Base-by-base conservation (phyloP, 2,797 vertebrate species). In the Zalophus californianus region DNA sequence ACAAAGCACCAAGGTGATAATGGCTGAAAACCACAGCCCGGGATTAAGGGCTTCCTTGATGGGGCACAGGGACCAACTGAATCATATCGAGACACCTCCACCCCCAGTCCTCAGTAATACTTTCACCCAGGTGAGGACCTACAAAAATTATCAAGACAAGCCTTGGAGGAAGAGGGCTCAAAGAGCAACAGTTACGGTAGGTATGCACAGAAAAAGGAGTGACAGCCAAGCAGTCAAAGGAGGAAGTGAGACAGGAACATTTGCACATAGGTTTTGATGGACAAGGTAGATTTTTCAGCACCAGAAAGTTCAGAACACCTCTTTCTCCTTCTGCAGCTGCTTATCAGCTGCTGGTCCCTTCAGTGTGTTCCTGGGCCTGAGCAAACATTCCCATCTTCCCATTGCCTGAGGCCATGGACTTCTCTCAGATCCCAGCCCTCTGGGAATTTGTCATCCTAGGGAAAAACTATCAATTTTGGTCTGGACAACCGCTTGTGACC, bases 1-100 rank as follows among this genome's bases (percentile, higher is more conserved):
- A 78, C 83, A 87, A 38, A 80, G 78, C n/a, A 66, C 62, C 23
- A 44, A 41, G 50, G 62, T 50, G 70, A 48, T 18, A 44, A 92
- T 38, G 75, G 70, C 77, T 83, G 89, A 78, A 91, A 96, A 82
- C 89, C 68, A 91, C 82, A 85, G 79, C 32, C 66, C 50, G 48
- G 88, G 44, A 95, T 64, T 44, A 62, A 64, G 25, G 29, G 73
- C 78, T 83, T 88, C 44, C 56, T 96, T 73, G 52, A 54, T n/a
- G 84, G 90, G 56, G n/a, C 50, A 29, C 48, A 44, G 50, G 35
- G 64, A 85, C 54, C 0, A 8, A 79, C 6, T 92, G 96, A 96
- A 92, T 92, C 94, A 94, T 85, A 94, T 13, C 3, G 2, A 94
- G 79, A 87, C 35, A 75, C 10, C 62, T 72, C 29, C 60, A 56